Evolutionary conservation across 2,888 invertebrate genomes (phyloP).

Genomic region (Leucozona laternaria): DNA sequence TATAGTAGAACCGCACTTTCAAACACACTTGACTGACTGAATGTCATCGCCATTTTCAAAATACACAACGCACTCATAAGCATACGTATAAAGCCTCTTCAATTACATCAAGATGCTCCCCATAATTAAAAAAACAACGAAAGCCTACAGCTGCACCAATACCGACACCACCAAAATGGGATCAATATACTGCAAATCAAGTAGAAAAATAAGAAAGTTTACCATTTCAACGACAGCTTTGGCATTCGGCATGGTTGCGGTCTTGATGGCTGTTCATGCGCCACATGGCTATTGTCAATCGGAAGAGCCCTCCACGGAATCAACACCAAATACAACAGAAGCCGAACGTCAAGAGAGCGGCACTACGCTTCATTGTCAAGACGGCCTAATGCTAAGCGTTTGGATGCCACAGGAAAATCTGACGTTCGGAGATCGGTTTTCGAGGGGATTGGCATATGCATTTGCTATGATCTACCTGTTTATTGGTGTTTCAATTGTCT

Average conservation of each 20-base stretch:
- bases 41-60: slow-evolving; percentile 58
- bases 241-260: slow-evolving; percentile 46
- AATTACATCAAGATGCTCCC: slow-evolving; percentile 38
- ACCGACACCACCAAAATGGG: slow-evolving; percentile 67
- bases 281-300: slow-evolving; percentile 66
- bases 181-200: slow-evolving; percentile 65
- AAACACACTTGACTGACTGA: slow-evolving; percentile 65
- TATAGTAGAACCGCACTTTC: slow-evolving; percentile 21
- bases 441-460: slow-evolving; percentile 96
- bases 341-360: slow-evolving; percentile 68
- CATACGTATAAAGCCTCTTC: background rate
- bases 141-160: slow-evolving; percentile 29
- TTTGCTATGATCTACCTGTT: slow-evolving; percentile 95
- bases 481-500: slow-evolving; percentile 99
- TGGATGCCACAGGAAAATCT: slow-evolving; percentile 94
- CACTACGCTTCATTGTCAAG: slow-evolving; percentile 86
- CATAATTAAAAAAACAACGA: slow-evolving; percentile 60
- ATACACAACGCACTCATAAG: background rate
- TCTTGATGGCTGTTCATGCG: slow-evolving; percentile 49
- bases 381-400: slow-evolving; percentile 93
- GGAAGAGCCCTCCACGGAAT: slow-evolving; percentile 30
- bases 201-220: slow-evolving; percentile 55
- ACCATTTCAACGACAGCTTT: slow-evolving; percentile 66
- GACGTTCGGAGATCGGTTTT: slow-evolving; percentile 89
- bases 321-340: slow-evolving; percentile 56